A percentile compares a stretch with the other conserved stretches of the same genome.
Evolutionary conservation across 2,113 vertebrate species (phyloP).

Genomic region (Ranitomeya variabilis): DNA sequence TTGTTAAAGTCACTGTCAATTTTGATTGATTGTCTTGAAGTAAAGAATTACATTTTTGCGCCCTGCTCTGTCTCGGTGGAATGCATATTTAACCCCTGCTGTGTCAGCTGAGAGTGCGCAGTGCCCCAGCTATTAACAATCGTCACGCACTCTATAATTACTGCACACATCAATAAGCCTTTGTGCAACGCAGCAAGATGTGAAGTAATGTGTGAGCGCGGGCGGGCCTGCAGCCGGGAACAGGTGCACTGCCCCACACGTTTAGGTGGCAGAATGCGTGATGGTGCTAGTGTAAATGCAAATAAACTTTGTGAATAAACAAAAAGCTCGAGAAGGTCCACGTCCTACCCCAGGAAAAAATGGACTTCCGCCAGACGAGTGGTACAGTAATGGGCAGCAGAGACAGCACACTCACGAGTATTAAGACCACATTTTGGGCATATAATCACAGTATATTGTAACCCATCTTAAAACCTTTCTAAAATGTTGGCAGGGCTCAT

Average conservation of each 20-base stretch:
- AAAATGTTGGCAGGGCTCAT: too few relatives aligned
- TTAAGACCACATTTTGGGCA: too few relatives aligned
- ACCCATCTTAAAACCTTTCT: too few relatives aligned
- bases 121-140: conserved; percentile 70
- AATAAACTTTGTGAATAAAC: conserved; percentile 47
- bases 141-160: conserved; percentile 79
- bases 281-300: conserved; percentile 44
- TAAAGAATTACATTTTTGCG: conserved; percentile 79
- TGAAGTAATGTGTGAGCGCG: conserved; percentile 6
- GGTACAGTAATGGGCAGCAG: too few relatives aligned
- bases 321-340: background rate
- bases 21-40: conserved; percentile 89
- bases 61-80: conserved; percentile 73
- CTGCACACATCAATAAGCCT: conserved; percentile 70
- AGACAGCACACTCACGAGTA: too few relatives aligned
- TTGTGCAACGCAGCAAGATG: conserved; percentile 60
- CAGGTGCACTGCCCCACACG: conserved; percentile 13
- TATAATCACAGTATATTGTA: too few relatives aligned
- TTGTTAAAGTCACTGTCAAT: conserved; percentile 80
- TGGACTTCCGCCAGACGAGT: too few relatives aligned
- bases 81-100: conserved; percentile 67
- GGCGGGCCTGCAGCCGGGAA: background rate
- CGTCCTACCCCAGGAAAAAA: background rate
- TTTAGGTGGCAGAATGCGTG: conserved; percentile 44
- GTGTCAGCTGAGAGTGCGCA: conserved; percentile 78